Evolutionary conservation across 1,140 invertebrate genomes (phyloP), one percentile per base, ranked within the genome.

Genomic region (Ips typographus): DNA sequence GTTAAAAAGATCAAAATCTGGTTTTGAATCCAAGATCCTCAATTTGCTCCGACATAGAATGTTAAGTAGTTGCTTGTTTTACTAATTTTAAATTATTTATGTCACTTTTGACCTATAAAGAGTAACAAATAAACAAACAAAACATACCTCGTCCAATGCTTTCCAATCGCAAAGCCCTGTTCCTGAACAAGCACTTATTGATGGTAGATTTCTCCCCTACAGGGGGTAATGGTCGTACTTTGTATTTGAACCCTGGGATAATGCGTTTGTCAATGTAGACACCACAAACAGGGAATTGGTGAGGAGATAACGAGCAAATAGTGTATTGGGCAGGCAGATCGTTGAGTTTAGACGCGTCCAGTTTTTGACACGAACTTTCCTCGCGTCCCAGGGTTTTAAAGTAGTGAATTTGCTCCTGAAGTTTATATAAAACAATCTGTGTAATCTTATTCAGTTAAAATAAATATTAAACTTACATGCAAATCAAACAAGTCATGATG

Each of bases 201-300:
- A 43, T 67, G 22, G 63, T 73, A 6, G 74, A 72, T 4, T 55
- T 43, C 55, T 75, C 41, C 2, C 74, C 74, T 6, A 77, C 53
- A 8, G 49, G 64, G 74, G 84, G 83, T 75, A 90, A 82, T 0
- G 86, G 86, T 75, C 85, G 86, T 44, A 91, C 90, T 81, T 87
- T 85, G 82, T 93, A 92, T 77, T 85, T 83, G 83, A 91, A 93
- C 44, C 91, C 90, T 64, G 89, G 86, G 56, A 87, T 81, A 61
- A 93, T 87, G 61, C 86, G 81, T 43, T 85, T 84, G 80, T 93
- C 89, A 56, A 92, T 84, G 78, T 89, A 90, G 8, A 91, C 86
- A 63, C 90, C 90, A 76, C 90, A 85, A 39, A 89, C 90, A 0
- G 89, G 87, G 74, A 91, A 84, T 78, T 92, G 88, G 75, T 90